Conservation (phyloP, 53 echinoderm and acorn worm species). For the Stichopus horrens region DNA sequence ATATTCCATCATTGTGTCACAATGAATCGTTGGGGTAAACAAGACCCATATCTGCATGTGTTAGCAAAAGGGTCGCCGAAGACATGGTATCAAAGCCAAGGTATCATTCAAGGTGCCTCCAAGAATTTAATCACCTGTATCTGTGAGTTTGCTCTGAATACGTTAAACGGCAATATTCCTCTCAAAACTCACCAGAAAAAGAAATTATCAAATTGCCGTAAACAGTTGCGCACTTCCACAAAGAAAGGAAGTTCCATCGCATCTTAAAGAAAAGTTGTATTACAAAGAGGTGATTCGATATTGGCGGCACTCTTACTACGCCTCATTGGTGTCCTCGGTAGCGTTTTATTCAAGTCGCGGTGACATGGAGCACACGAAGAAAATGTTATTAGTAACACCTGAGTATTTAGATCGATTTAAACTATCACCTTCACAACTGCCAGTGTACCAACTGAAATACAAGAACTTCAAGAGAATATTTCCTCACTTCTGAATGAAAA, state of each 20-base stretch:
- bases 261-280: conserved; percentile 51
- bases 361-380: conserved; percentile 1
- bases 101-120: conserved; percentile 62
- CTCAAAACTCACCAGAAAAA: conserved; percentile 56
- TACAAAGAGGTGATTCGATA: conserved; percentile 23
- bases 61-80: conserved; percentile 57
- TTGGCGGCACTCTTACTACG: conserved; percentile 32
- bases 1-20: not conserved
- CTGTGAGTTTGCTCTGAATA: conserved; percentile 58
- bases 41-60: conserved; percentile 61
- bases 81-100: conserved; percentile 71
- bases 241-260: conserved; percentile 39
- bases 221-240: conserved; percentile 49
- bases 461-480: conserved; percentile 5
- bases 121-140: conserved; percentile 56
- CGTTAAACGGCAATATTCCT: conserved; percentile 61
- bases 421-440: not conserved
- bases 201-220: conserved; percentile 50
- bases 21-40: conserved; percentile 27
- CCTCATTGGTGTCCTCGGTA: conserved; percentile 43
- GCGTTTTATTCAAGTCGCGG: conserved; percentile 10
- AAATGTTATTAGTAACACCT: not conserved
- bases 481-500: not conserved
- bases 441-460: not conserved
- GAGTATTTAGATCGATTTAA: conserved; percentile 1